Evolutionary conservation across 2,797 vertebrate species (phyloP).

Genomic region (Oreonectes daqikongensis): DNA sequence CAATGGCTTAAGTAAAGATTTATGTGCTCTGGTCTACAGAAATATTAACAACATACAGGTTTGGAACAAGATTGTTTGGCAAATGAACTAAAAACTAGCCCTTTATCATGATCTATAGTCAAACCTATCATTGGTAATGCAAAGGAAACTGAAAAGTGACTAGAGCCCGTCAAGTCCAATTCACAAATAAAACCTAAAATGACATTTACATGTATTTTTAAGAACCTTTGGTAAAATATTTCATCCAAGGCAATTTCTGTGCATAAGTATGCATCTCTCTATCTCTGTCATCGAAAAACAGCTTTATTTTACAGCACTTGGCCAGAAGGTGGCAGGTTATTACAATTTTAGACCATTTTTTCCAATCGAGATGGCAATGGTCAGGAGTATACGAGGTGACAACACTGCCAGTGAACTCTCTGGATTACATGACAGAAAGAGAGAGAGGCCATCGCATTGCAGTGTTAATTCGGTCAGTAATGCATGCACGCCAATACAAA

Average conservation of each 20-base stretch:
- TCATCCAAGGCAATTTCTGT: slow-evolving; percentile 29
- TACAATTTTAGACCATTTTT: slow-evolving; percentile 4
- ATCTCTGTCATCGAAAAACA: not conserved
- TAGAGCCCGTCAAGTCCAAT: not conserved
- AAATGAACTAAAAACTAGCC: not conserved
- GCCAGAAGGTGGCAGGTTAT: slow-evolving; percentile 31
- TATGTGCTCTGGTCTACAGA: not conserved
- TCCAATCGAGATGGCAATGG: not conserved
- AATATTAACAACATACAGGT: not conserved
- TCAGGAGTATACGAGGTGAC: not conserved
- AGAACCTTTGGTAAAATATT: not conserved
- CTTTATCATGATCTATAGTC: not conserved
- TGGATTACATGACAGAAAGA: slow-evolving; percentile 58
- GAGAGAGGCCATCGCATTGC: slow-evolving; percentile 46
- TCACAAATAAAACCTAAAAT: not conserved
- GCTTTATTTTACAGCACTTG: not conserved
- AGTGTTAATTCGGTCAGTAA: slow-evolving; percentile 40
- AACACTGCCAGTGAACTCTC: not conserved
- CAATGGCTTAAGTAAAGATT: not conserved
- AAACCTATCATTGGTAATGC: not conserved
- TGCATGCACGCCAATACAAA: slow-evolving; percentile 35
- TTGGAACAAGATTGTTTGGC: not conserved
- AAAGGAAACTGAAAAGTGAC: slow-evolving; percentile 4
- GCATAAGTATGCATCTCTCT: slow-evolving; percentile 5
- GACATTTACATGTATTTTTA: not conserved